A percentile compares a stretch with the other conserved stretches of the same genome.
Evolutionary conservation across 2,888 invertebrate genomes (phyloP).

Genomic region (Pasiphila rectangulata): DNA sequence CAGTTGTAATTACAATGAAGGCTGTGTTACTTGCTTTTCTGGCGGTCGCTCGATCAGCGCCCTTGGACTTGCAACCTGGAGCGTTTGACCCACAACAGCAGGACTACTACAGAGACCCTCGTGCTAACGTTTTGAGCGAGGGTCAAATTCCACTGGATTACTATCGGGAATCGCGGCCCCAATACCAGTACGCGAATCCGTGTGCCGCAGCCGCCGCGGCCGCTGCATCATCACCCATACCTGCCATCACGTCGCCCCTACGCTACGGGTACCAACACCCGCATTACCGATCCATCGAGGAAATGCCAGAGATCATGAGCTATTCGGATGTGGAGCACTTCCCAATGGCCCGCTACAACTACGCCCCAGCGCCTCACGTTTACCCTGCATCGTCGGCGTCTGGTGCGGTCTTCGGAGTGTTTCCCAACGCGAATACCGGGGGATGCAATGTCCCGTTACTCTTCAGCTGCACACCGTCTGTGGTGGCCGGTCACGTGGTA

Average conservation of each 20-base stretch:
- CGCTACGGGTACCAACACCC: slow-evolving; percentile 42
- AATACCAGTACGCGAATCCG: slow-evolving; percentile 47
- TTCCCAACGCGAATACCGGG: slow-evolving; percentile 58
- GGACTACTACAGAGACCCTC: slow-evolving; percentile 20
- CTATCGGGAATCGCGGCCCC: slow-evolving; percentile 46
- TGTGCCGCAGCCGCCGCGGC: slow-evolving; percentile 51
- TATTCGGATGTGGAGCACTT: slow-evolving; percentile 59
- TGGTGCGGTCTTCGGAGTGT: slow-evolving; percentile 55
- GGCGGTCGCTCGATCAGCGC: slow-evolving; percentile 41
- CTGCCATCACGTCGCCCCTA: slow-evolving; percentile 31
- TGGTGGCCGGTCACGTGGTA: slow-evolving; percentile 55
- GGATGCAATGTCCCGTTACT: slow-evolving; percentile 63
- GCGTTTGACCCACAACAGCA: slow-evolving; percentile 24
- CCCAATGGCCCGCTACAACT: slow-evolving; percentile 51
- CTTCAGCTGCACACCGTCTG: slow-evolving; percentile 65
- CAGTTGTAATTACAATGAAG: slow-evolving; percentile 57
- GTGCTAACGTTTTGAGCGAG: background rate
- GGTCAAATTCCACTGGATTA: slow-evolving; percentile 8
- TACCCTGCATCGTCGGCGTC: slow-evolving; percentile 34
- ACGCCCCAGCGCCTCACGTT: slow-evolving; percentile 31
- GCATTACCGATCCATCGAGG: slow-evolving; percentile 48
- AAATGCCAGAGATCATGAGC: slow-evolving; percentile 47
- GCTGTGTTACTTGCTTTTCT: slow-evolving; percentile 38
- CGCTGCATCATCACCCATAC: slow-evolving; percentile 40
- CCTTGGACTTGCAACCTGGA: slow-evolving; percentile 21